Evolutionary conservation across 2,888 invertebrate species (phyloP).

Genomic region (Frankliniella intonsa): DNA sequence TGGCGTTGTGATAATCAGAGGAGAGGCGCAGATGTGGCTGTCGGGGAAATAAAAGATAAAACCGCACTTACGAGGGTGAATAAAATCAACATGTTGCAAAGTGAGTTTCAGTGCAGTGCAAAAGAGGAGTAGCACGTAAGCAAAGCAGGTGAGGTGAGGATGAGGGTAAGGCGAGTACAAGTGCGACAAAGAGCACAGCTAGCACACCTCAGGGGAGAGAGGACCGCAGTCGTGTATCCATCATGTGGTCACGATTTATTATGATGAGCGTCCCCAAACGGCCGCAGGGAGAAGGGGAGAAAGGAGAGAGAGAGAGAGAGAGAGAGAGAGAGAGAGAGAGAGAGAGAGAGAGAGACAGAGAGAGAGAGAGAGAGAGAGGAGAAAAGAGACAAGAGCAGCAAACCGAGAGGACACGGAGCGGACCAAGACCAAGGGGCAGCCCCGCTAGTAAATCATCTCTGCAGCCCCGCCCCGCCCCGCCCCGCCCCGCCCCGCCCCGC

Average conservation of each 20-base stretch:
- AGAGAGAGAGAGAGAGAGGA: too few relatives aligned
- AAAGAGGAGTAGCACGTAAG: too few relatives aligned
- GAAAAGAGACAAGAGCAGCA: too few relatives aligned
- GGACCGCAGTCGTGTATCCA: conserved; percentile 19
- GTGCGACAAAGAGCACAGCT: too few relatives aligned
- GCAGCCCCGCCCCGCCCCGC: background rate
- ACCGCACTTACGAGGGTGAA: too few relatives aligned
- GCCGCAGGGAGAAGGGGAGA: background rate
- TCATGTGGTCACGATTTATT: conserved; percentile 18
- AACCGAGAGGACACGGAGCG: too few relatives aligned
- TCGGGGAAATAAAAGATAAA: too few relatives aligned
- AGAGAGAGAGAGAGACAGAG: background rate
- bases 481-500: background rate
- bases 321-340: background rate
- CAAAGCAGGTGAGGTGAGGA: background rate
- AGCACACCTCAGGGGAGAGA: background rate
- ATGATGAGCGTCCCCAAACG: conserved; percentile 22
- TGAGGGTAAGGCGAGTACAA: background rate
- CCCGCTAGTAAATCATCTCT: background rate
- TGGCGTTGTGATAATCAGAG: background rate
- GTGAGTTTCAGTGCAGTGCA: too few relatives aligned
- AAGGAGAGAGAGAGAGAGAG: background rate
- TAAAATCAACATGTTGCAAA: too few relatives aligned
- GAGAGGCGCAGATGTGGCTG: too few relatives aligned
- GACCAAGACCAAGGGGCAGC: background rate